phyloP scores from a whole-genome alignment of 2,888 invertebrate species.

The Amphimallon solstitiale region DNA sequence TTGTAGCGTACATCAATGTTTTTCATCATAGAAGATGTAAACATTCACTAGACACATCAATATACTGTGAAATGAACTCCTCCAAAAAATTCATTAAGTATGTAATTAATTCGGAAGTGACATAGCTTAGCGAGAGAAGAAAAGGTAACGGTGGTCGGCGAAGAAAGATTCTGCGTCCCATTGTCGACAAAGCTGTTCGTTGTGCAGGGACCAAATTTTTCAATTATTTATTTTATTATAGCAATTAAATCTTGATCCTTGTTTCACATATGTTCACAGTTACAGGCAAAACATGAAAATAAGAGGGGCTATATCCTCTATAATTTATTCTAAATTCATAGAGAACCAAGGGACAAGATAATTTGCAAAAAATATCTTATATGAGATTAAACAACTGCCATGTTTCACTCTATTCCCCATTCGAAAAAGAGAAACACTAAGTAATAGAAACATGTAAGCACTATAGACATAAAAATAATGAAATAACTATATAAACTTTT shows the following conservation, averaged over 20 bases:
- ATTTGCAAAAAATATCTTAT: conserved; percentile 25
- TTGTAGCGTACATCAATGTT: conserved; percentile 27
- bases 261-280: conserved; percentile 31
- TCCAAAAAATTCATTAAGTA: conserved; percentile 3
- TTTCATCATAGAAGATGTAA: conserved; percentile 7
- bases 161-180: conserved; percentile 29
- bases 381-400: conserved; percentile 35
- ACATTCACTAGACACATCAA: conserved; percentile 9
- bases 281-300: neutral
- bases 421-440: conserved; percentile 14
- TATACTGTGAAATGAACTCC: conserved; percentile 5
- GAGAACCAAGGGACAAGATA: conserved; percentile 27
- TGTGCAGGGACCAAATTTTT: conserved; percentile 54
- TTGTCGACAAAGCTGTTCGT: conserved; percentile 41
- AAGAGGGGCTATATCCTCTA: neutral
- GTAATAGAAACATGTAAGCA: conserved; percentile 26
- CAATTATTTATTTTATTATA: conserved; percentile 41
- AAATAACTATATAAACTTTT: conserved; percentile 45
- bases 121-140: conserved; percentile 9
- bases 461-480: conserved; percentile 27
- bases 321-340: conserved; percentile 16
- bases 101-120: conserved; percentile 18
- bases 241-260: conserved; percentile 49
- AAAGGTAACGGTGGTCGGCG: conserved; percentile 20
- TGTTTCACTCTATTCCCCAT: conserved; percentile 32